Conservation (phyloP, 2,113 vertebrate species). For the Corythornis cristatus region DNA sequence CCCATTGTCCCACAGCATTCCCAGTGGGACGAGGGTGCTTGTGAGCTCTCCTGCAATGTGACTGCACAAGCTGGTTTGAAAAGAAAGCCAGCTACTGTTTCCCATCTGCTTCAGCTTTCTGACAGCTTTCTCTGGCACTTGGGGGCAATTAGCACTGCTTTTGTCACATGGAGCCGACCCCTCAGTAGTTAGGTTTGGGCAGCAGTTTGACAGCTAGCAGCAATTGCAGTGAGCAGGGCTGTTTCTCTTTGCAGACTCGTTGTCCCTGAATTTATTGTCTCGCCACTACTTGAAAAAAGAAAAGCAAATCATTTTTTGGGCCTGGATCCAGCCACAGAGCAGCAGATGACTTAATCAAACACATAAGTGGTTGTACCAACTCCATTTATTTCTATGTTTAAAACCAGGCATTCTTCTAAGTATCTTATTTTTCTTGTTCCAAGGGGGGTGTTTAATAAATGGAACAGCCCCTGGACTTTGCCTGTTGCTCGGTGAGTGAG, state of each 20-base stretch:
- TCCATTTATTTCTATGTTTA: background rate
- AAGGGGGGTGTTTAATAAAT: background rate
- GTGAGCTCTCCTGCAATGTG: accelerated
- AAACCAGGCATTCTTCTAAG: background rate
- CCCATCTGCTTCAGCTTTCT: constrained; percentile 21
- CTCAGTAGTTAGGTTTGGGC: background rate
- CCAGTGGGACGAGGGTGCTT: accelerated
- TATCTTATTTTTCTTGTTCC: background rate
- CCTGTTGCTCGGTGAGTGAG: background rate
- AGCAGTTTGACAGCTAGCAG: background rate
- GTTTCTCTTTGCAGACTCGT: background rate
- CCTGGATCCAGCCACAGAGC: background rate
- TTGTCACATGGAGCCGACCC: background rate
- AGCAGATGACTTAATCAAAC: background rate
- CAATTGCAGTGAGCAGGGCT: background rate
- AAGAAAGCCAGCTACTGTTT: background rate
- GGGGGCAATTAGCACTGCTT: background rate
- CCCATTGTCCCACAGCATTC: background rate
- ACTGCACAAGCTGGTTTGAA: background rate
- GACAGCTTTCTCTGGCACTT: background rate
- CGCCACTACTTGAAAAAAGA: background rate
- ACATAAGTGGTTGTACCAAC: background rate
- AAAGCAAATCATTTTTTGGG: background rate
- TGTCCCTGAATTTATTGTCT: background rate
- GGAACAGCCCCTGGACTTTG: background rate